Base-by-base conservation (phyloP, 1,140 invertebrate genomes). In the Portunus trituberculatus region DNA sequence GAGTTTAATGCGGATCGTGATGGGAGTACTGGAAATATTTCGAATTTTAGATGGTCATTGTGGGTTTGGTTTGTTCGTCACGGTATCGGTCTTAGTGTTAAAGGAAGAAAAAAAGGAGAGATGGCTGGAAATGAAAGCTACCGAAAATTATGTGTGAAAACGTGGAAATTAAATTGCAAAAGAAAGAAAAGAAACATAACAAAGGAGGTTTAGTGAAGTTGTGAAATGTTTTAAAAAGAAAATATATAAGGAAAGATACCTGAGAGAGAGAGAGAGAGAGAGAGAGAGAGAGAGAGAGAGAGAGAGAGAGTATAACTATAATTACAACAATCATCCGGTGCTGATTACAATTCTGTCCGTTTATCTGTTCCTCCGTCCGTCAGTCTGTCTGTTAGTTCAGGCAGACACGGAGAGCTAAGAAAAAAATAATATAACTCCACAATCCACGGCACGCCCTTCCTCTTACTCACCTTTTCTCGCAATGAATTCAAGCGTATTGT, bases 211-310 rank as follows among this genome's bases (percentile, higher is more conserved):
- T 6, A 39, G 12, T 20, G 52, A 59, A 16, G 52, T 59, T 59
- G 52, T 59, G 10, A 20, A 12, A 59, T 59, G 1, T 12, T 59
- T 59, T 16, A 1, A 2, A n/a, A n/a, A n/a, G 67, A 76, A 76
- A n/a, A n/a, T n/a, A 76, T n/a, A n/a, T 76, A 1, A n/a, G 67
- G 20, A 20, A n/a, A 7, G 25, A 20, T n/a, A n/a, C 52, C 10
- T 59, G 10, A 59, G 52, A 59, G 52, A 76, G 67, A 76, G 20
- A 76, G n/a, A 39, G 39, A 39, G 39, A 39, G 67, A n/a, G 67
- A n/a, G 67, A 76, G n/a, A 76, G 67, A 76, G 67, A 76, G 67
- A 76, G 67, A 76, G 67, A 76, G 67, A 76, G 67, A 76, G 67
- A 76, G 67, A 87, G 86, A 87, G 31, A 32, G 31, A 45, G 28